These are phyloP conservation scores for Epinotia nisella DNA, from an alignment of 2,888 invertebrate species.

Conservation along the genomic window DNA sequence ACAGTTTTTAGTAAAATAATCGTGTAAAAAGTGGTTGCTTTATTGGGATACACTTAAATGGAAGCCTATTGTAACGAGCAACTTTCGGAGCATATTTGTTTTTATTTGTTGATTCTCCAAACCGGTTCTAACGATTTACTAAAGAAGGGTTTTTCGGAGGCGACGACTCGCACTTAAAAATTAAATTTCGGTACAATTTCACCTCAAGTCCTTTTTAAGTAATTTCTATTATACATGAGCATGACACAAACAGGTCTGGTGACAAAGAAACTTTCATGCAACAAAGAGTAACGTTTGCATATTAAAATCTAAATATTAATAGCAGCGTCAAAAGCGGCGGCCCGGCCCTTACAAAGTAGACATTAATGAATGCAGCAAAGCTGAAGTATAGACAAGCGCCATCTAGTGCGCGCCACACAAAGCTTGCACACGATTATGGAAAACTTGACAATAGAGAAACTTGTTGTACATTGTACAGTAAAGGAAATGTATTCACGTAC, in stretches of 20 bases:
- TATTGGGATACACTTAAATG: no score
- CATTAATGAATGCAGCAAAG: slow-evolving; percentile 20
- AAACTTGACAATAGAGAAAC: not conserved
- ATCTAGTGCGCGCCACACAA: slow-evolving; percentile 6
- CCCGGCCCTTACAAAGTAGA: not conserved
- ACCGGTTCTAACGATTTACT: no score
- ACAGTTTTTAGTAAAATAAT: not conserved
- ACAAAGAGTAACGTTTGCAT: not conserved
- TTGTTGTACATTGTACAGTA: no score
- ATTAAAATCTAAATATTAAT: slow-evolving; percentile 28
- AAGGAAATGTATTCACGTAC: no score
- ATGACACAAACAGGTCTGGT: not conserved
- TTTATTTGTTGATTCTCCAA: no score
- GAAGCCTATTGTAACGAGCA: no score
- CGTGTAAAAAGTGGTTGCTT: not conserved
- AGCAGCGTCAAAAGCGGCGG: not conserved
- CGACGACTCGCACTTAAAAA: not conserved
- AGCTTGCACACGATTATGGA: slow-evolving; percentile 5
- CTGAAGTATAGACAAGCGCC: slow-evolving; percentile 7
- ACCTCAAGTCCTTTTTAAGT: not conserved
- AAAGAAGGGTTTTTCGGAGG: no score
- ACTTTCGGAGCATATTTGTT: no score
- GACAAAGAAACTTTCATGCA: slow-evolving; percentile 10
- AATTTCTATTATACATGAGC: slow-evolving; percentile 11
- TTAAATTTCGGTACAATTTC: not conserved